These are phyloP conservation scores for Coecobrya sp. DNA, from an alignment of 2,888 invertebrate species.

Conservation along the genomic window DNA sequence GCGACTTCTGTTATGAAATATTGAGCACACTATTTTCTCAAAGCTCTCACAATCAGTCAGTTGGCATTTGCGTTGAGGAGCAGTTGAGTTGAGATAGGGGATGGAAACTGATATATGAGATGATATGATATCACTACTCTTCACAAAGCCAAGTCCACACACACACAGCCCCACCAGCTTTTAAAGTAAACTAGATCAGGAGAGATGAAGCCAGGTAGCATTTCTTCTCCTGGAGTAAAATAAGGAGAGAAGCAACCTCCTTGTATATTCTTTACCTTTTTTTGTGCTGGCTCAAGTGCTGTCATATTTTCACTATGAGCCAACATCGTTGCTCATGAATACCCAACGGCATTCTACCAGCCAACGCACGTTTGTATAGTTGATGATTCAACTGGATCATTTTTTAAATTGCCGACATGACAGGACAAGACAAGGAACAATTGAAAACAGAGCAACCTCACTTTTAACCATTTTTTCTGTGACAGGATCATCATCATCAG, in stretches of 20 bases:
- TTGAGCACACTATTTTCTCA: constrained; percentile 65
- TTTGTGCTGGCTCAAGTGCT: constrained; percentile 62
- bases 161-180: constrained; percentile 62
- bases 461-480: constrained; percentile 78
- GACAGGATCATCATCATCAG: constrained; percentile 78
- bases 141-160: constrained; percentile 26
- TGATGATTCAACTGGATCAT: constrained; percentile 82
- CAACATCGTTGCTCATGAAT: constrained; percentile 61
- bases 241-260: constrained; percentile 66
- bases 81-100: constrained; percentile 67
- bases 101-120: constrained; percentile 63
- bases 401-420: constrained; percentile 82
- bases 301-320: constrained; percentile 60
- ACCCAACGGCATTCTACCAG: constrained; percentile 58
- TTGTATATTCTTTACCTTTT: constrained; percentile 57
- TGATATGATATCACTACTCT: constrained; percentile 62
- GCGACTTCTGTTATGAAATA: constrained; percentile 78
- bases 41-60: constrained; percentile 65
- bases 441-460: constrained; percentile 81
- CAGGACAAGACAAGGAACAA: constrained; percentile 81
- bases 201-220: constrained; percentile 73
- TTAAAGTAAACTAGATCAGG: constrained; percentile 72
- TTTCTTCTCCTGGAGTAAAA: constrained; percentile 50
- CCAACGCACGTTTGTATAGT: constrained; percentile 73
- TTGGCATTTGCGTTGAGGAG: constrained; percentile 60